A percentile compares a stretch with the other conserved stretches of the same genome.
Evolutionary conservation across 2,888 invertebrate genomes (phyloP).

Genomic region (Chesias legatella): DNA sequence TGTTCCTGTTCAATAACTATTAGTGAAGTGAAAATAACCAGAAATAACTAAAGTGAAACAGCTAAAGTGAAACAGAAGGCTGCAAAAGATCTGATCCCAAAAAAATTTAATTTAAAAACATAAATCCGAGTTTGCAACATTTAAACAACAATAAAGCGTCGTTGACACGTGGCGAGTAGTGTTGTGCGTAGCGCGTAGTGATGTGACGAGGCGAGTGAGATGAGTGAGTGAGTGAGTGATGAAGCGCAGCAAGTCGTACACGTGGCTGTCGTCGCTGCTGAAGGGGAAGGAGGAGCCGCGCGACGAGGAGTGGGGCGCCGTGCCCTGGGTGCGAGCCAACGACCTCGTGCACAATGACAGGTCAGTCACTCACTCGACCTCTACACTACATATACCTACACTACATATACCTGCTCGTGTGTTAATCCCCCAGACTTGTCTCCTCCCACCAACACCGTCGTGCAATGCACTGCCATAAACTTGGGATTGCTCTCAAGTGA

Average conservation of each 20-base stretch:
- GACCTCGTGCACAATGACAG: slow-evolving; percentile 61
- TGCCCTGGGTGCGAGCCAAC: slow-evolving; percentile 59
- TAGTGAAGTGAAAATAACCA: background rate
- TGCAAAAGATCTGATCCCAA: no score
- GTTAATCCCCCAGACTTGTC: no score
- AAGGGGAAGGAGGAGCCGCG: slow-evolving; percentile 39
- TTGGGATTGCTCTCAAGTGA: no score
- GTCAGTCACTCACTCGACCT: slow-evolving; percentile 42
- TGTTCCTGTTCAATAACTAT: slow-evolving; percentile 5
- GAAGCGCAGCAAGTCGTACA: slow-evolving; percentile 74
- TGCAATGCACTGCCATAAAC: no score
- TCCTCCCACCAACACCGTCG: no score
- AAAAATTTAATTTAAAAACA: no score
- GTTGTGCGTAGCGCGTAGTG: slow-evolving; percentile 25
- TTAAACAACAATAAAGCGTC: no score
- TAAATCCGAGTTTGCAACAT: no score
- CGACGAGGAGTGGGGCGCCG: slow-evolving; percentile 66
- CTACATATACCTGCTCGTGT: background rate
- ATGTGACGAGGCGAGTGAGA: slow-evolving; percentile 29
- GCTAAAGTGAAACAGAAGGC: no score
- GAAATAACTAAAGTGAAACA: no score
- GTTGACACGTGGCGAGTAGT: background rate
- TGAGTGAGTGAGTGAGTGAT: no score
- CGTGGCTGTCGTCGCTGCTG: slow-evolving; percentile 73
- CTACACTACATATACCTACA: background rate